These are phyloP conservation scores for Drosophila jambulina DNA, from an alignment of 1,140 invertebrate species.

Conservation along the genomic window DNA sequence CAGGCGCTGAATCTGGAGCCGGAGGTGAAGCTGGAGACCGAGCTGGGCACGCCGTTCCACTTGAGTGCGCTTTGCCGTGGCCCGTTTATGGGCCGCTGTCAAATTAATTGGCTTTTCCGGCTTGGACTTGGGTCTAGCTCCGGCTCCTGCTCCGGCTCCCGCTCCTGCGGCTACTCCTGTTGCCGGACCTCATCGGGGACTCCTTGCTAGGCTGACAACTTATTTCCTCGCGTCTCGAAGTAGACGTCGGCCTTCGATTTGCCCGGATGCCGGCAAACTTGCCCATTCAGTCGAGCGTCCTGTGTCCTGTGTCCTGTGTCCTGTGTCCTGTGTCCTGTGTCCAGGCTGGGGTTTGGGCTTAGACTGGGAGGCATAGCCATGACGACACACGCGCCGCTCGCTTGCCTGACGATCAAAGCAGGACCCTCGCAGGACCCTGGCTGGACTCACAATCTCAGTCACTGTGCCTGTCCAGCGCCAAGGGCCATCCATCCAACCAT, in stretches of 20 bases:
- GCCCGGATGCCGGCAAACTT: slow-evolving; percentile 32
- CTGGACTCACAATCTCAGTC: background rate
- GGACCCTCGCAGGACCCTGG: slow-evolving; percentile 6
- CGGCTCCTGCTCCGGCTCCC: background rate
- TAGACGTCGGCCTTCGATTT: slow-evolving; percentile 24
- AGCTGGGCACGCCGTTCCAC: slow-evolving; percentile 49
- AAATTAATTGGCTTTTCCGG: slow-evolving; percentile 82
- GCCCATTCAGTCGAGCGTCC: slow-evolving; percentile 12
- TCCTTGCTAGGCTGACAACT: slow-evolving; percentile 55
- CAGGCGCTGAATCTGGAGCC: background rate
- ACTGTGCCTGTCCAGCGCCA: slow-evolving; percentile 17
- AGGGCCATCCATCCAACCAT: slow-evolving; percentile 13
- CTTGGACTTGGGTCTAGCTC: slow-evolving; percentile 16
- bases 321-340: slow-evolving; percentile 13
- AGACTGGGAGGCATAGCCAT: slow-evolving; percentile 2
- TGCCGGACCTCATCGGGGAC: slow-evolving; percentile 3
- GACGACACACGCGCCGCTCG: slow-evolving; percentile 12
- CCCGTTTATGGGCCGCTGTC: slow-evolving; percentile 71
- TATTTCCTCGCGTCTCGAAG: slow-evolving; percentile 54
- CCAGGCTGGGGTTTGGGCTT: background rate
- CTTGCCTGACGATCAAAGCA: slow-evolving; percentile 36
- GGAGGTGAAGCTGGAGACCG: background rate
- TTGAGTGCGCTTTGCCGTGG: slow-evolving; percentile 50
- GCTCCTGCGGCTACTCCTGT: slow-evolving; percentile 2
- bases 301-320: slow-evolving; percentile 11